phyloP scores from a whole-genome alignment of 2,113 vertebrate species.

The Falco punctatus region DNA sequence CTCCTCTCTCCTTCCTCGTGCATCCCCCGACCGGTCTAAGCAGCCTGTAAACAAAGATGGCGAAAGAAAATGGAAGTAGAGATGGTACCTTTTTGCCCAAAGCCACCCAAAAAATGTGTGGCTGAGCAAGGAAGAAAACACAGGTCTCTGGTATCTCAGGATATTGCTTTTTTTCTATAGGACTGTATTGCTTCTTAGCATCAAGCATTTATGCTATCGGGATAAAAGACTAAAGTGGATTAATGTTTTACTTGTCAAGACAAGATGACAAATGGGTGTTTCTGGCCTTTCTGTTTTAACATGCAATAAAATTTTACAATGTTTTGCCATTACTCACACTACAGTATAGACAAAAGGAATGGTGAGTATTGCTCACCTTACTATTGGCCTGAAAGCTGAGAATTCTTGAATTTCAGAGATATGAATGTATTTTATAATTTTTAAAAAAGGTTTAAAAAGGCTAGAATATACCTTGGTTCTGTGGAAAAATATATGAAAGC shows the following conservation, averaged over 20 bases:
- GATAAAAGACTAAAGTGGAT: neutral
- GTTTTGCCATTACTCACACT: neutral
- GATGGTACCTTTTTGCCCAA: neutral
- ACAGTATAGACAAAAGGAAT: neutral
- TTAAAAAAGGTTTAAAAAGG: neutral
- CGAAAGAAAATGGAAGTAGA: neutral
- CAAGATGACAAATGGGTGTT: neutral
- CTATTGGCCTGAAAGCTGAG: neutral
- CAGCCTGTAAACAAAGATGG: neutral
- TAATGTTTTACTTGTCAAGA: neutral
- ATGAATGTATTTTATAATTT: neutral
- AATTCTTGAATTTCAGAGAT: neutral
- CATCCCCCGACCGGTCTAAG: neutral
- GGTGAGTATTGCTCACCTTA: neutral
- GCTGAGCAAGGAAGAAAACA: neutral
- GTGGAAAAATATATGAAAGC: neutral
- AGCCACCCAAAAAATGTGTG: neutral
- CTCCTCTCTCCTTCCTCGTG: neutral
- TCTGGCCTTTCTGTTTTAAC: neutral
- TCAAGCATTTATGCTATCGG: neutral
- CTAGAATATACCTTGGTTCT: neutral
- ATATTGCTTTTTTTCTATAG: neutral
- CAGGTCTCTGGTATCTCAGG: neutral
- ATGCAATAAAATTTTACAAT: neutral
- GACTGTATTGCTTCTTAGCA: neutral